Evolutionary conservation across 1,140 invertebrate genomes (phyloP), one percentile per base, ranked within the genome.

Genomic region (Drosophila watanabei): DNA sequence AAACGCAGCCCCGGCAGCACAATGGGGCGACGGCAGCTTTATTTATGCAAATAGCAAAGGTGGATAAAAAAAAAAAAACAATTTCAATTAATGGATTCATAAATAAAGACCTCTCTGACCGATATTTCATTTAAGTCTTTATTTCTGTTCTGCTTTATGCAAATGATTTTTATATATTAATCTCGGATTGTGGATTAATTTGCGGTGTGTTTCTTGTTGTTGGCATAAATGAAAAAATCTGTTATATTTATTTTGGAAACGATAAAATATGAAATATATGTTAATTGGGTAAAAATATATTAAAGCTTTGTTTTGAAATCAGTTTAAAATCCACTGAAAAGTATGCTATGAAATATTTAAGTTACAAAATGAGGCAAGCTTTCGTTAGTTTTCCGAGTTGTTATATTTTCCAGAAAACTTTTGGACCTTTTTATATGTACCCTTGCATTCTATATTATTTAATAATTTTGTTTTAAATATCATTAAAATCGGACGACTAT

Each of bases 11-110:
- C n/a, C 48, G n/a, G 24, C 9, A 51, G 52, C 75, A 78, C 75
- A 69, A 78, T 78, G 75, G 75, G 75, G 63, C 16, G 6, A 30
- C 20, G n/a, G 20, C 5, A 20, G 32, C 39, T 52, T 37, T 49
- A 39, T 48, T 75, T 35, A 41, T 20, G 39, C 39, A 75, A 75
- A 63, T 63, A 49, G 58, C 28, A 5, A 63, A 48, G n/a, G 41
- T n/a, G 18, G 30, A 18, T 16, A 30, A 13, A 20, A 54, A 56
- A n/a, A n/a, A n/a, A 75, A 54, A 75, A 56, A 39, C 32, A 24
- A 28, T 73, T 73, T 61, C 45, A 73, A 73, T 73, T 73, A 73
- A 73, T 61, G 70, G 54, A 20, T 56, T 39, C 52, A 71, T 71
- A 71, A 71, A 71, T 71, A 71, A 69, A 69, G 13, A 52, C 39